These are phyloP conservation scores for Characodon lateralis DNA, from an alignment of 2,797 vertebrate genomes.

Conservation along the genomic window DNA sequence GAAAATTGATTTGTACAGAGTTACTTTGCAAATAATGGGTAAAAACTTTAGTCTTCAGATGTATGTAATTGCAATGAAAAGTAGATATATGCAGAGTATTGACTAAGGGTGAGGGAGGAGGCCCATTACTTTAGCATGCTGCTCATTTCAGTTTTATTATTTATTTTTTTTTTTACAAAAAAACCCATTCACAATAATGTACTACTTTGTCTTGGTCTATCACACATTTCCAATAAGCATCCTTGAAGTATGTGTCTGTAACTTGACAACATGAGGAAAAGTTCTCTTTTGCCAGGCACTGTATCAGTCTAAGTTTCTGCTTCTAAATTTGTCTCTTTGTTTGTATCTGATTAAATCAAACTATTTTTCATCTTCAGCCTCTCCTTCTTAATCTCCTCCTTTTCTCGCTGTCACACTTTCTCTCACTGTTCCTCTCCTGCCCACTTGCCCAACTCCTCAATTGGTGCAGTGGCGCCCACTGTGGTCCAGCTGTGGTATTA, in stretches of 20 bases:
- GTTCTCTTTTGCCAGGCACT: constrained; percentile 16
- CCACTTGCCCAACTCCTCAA: constrained; percentile 54
- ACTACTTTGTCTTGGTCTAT: background rate
- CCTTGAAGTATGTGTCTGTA: background rate
- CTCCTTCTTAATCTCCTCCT: constrained; percentile 21
- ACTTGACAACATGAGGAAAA: background rate
- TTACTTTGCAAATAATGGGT: background rate
- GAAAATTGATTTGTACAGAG: no score
- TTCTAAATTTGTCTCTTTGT: constrained; percentile 29
- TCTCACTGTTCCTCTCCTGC: constrained; percentile 64
- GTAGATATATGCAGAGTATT: background rate
- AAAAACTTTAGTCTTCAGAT: background rate
- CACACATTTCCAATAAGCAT: background rate
- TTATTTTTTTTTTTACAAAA: background rate
- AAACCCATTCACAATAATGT: background rate
- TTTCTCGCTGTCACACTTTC: constrained; percentile 46
- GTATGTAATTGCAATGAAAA: background rate
- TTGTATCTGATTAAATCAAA: constrained; percentile 49
- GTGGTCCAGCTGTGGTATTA: constrained; percentile 67
- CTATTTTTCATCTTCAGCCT: constrained; percentile 50
- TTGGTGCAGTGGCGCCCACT: constrained; percentile 66
- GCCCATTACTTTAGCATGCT: background rate
- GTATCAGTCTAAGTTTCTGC: constrained; percentile 7
- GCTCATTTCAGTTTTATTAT: background rate
- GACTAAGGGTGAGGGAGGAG: no score